These are phyloP conservation scores for Onychostoma macrolepis DNA, from an alignment of 2,113 vertebrate species.

Conservation along the genomic window DNA sequence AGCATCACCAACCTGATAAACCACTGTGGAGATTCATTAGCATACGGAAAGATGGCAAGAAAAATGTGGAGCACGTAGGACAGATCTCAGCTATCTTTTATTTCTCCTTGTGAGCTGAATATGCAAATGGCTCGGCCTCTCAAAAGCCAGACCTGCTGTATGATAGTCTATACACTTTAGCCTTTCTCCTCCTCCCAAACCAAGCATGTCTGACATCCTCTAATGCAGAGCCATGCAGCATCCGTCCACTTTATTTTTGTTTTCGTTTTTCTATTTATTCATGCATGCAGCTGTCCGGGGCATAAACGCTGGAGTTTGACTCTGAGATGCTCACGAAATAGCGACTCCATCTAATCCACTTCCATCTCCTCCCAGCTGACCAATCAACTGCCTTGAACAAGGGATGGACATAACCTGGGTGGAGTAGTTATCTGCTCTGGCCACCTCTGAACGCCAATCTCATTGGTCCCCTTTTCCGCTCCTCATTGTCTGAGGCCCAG, in stretches of 20 bases:
- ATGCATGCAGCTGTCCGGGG: conserved; percentile 75
- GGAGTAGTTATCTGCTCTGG: neutral
- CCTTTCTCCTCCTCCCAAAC: neutral
- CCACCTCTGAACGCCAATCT: conserved; percentile 46
- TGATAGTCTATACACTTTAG: neutral
- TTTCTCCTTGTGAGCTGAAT: conserved; percentile 26
- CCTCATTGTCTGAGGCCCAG: conserved; percentile 46
- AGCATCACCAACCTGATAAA: conserved; percentile 44
- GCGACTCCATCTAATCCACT: conserved; percentile 73
- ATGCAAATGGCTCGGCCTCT: conserved; percentile 3
- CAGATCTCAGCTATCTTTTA: conserved; percentile 29
- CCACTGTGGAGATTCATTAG: conserved; percentile 38
- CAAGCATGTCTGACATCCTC: conserved; percentile 53
- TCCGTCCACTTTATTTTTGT: conserved; percentile 80
- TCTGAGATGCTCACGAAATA: conserved; percentile 72
- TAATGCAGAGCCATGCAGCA: conserved; percentile 70
- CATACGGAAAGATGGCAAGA: conserved; percentile 26
- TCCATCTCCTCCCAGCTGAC: conserved; percentile 69
- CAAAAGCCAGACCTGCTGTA: neutral
- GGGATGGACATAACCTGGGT: neutral
- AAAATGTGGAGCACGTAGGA: neutral
- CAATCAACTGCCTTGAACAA: neutral
- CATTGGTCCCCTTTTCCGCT: conserved; percentile 55
- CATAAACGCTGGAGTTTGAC: conserved; percentile 64
- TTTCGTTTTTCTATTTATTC: conserved; percentile 80